A percentile compares a stretch with the other conserved stretches of the same genome.
Conservation (phyloP, 1,140 invertebrate genomes). For the Meloidogyne chitwoodi region DNA sequence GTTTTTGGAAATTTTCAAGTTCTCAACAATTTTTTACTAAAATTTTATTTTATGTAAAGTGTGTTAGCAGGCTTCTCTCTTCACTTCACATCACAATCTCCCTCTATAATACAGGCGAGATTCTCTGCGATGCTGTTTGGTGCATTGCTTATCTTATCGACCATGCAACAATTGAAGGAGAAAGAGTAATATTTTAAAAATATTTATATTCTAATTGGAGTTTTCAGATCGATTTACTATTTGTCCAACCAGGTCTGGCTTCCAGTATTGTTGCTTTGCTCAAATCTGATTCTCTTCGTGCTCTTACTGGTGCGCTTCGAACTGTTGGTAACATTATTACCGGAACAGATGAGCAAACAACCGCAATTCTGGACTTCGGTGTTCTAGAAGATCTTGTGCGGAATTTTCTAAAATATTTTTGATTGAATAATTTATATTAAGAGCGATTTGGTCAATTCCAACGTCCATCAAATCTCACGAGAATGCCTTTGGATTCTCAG, state of each 20-base stretch:
- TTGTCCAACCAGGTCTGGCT: constrained; percentile 18
- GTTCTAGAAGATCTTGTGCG: constrained; percentile 20
- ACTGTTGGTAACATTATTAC: constrained; percentile 30
- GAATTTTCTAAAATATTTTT: not conserved
- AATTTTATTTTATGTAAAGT: not conserved
- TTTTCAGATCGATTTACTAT: constrained; percentile 20
- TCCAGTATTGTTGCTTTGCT: constrained; percentile 12
- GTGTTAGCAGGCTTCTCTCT: constrained; percentile 10
- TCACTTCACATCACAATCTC: constrained; percentile 14
- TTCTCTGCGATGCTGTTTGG: constrained; percentile 28
- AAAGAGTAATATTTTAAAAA: constrained; percentile 17
- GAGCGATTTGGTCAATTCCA: constrained; percentile 21
- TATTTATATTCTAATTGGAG: not conserved
- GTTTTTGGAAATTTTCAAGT: not conserved
- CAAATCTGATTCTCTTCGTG: constrained; percentile 21
- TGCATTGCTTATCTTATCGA: constrained; percentile 28
- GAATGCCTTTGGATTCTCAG: constrained; percentile 28
- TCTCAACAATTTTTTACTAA: not conserved
- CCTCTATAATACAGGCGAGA: constrained; percentile 10
- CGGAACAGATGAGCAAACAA: constrained; percentile 29
- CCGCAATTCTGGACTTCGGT: constrained; percentile 16
- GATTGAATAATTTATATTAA: not conserved
- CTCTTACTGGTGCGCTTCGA: constrained; percentile 14
- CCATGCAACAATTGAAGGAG: constrained; percentile 14
- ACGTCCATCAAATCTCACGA: constrained; percentile 14